Evolutionary conservation across 1,140 invertebrate genomes (phyloP), one percentile per base, ranked within the genome.

Genomic region (Hycleus phaleratus): DNA sequence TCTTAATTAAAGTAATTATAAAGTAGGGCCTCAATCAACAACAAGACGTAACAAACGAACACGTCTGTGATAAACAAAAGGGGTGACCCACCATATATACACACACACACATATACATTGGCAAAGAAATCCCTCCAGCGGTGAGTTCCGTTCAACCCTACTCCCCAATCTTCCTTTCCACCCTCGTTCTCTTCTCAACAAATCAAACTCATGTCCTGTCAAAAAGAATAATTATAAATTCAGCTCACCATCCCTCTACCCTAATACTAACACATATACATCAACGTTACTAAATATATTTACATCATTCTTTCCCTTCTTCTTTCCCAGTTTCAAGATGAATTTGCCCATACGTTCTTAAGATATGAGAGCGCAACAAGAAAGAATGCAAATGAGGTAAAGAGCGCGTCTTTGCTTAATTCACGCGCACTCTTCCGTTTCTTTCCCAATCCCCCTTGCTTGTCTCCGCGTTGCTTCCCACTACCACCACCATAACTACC

Each of bases 351-450:
- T 32, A 32, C 32, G 32, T 32, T 32, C 32, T 32, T 32, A 32
- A 32, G 32, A 32, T 32, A 32, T 32, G 32, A 32, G 32, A 68
- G 64, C 64, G 66, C 68, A 69, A 69, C 64, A 65, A 69, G 67
- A 71, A 71, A 69, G 67, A 69, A 71, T 71, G 68, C 66, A 69
- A 71, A 71, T 71, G 67, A 68, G 65, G 62, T 66, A 66, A 68
- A 70, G 67, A 71, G 68, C 64, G 64, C 63, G 70, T 70, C 70
- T 71, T 68, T 70, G 66, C 70, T 71, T 71, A 71, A 71, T 71
- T 71, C 69, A 65, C 69, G 70, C 68, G 70, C 67, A 71, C 68
- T 71, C 68, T 70, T 72, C 70, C 68, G 64, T 68, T 70, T 72
- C 70, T 72, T 69, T 72, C 64, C 46, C 49, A 39, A 10, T 6